Evolutionary conservation across 2,797 vertebrate species (phyloP).

Genomic region (Pyrocephalus nanus): DNA sequence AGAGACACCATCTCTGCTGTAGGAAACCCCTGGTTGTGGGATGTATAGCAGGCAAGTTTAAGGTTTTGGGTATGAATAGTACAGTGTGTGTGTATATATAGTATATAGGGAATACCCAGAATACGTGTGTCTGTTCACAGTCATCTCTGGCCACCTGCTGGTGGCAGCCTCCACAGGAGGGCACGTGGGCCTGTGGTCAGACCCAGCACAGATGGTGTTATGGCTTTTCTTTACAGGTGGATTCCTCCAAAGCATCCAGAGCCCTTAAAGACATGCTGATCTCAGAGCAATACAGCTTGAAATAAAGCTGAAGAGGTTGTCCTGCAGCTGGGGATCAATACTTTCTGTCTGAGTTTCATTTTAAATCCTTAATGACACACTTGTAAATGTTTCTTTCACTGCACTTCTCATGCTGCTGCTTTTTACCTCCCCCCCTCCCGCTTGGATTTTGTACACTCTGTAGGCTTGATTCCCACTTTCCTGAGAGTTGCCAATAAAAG

Average conservation of each 20-base stretch:
- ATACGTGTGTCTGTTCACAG: background rate
- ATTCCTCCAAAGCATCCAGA: slow-evolving; percentile 43
- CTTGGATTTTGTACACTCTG: background rate
- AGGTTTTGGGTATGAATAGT: background rate
- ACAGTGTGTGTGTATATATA: background rate
- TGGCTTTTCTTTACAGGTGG: slow-evolving; percentile 8
- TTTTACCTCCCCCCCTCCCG: background rate
- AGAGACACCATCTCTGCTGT: background rate
- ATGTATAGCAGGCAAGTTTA: background rate
- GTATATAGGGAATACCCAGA: background rate
- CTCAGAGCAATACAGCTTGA: accelerated
- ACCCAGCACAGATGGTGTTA: background rate
- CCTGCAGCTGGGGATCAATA: background rate
- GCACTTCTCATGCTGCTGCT: background rate
- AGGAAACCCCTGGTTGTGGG: background rate
- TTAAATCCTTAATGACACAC: background rate
- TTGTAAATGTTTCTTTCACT: background rate
- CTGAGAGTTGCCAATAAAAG: background rate
- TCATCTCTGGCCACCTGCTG: background rate
- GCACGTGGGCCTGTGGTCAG: accelerated
- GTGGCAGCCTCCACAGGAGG: background rate
- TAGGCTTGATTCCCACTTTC: background rate
- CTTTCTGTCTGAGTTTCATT: background rate
- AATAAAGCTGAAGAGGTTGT: background rate
- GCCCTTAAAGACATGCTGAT: background rate